phyloP scores from a whole-genome alignment of 2,797 vertebrate species.

The Urosaurus nigricauda region DNA sequence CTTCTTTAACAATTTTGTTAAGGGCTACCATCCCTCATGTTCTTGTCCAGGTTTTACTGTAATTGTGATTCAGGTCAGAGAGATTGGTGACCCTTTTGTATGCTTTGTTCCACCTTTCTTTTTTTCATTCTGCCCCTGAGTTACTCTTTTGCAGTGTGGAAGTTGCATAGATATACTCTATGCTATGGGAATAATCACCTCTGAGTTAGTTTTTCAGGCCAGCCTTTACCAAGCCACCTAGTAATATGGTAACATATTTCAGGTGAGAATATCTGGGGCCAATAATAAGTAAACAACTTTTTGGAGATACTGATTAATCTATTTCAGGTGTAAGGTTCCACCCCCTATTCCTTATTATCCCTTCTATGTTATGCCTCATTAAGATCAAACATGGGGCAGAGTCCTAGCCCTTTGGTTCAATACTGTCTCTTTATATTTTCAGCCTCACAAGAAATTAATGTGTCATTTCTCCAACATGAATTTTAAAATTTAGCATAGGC shows the following conservation, averaged over 20 bases:
- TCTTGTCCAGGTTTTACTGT: background rate
- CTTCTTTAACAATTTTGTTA: background rate
- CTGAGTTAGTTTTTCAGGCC: background rate
- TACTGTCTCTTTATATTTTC: conserved; percentile 53
- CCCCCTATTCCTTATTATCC: conserved; percentile 42
- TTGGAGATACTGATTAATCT: background rate
- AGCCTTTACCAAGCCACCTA: background rate
- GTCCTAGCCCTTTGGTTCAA: conserved; percentile 31
- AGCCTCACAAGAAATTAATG: conserved; percentile 33
- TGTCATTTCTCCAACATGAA: conserved; percentile 49
- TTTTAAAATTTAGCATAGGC: conserved; percentile 54
- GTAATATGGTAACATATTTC: conserved; percentile 1
- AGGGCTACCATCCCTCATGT: background rate
- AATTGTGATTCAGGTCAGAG: background rate
- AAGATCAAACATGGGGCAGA: conserved; percentile 38
- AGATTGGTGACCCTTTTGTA: background rate
- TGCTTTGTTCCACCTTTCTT: background rate
- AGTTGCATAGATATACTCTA: background rate
- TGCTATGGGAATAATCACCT: background rate
- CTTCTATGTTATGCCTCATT: conserved; percentile 42
- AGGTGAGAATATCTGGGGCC: background rate
- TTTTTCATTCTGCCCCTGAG: background rate
- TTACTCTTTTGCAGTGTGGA: background rate
- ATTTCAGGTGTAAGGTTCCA: conserved; percentile 17
- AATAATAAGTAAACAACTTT: conserved; percentile 8